Evolutionary conservation across 2,888 invertebrate species (phyloP).

Genomic region (Drosophila robusta): DNA sequence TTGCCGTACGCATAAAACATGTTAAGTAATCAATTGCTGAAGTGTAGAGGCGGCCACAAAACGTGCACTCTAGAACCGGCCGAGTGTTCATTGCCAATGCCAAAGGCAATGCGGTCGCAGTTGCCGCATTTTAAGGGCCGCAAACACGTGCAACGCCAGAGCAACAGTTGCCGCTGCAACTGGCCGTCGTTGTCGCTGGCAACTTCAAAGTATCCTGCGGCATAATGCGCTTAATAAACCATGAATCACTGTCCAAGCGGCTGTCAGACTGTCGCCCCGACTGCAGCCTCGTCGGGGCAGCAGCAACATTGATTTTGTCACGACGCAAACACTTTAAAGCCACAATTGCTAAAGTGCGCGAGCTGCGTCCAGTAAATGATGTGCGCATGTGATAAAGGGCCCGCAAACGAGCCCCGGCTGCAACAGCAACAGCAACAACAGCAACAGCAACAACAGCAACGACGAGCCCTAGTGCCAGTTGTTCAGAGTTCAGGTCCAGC

Average conservation of each 20-base stretch:
- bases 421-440: too few relatives aligned
- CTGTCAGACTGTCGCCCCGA: slow-evolving; percentile 58
- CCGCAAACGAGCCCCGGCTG: slow-evolving; percentile 53
- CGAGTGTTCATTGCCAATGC: slow-evolving; percentile 76
- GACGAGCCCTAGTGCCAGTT: slow-evolving; percentile 24
- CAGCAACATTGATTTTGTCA: slow-evolving; percentile 82
- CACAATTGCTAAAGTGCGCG: slow-evolving; percentile 77
- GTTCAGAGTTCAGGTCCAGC: slow-evolving; percentile 21
- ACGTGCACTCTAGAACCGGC: slow-evolving; percentile 18
- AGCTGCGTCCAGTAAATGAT: slow-evolving; percentile 69
- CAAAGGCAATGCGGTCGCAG: slow-evolving; percentile 47
- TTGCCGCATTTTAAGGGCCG: slow-evolving; percentile 67
- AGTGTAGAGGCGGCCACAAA: slow-evolving; percentile 36
- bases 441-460: slow-evolving; percentile 15
- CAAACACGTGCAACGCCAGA: slow-evolving; percentile 66
- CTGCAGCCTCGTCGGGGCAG: slow-evolving; percentile 46
- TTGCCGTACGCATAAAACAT: slow-evolving; percentile 80
- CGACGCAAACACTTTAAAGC: slow-evolving; percentile 81
- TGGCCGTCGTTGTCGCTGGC: slow-evolving; percentile 39
- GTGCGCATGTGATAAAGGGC: slow-evolving; percentile 81
- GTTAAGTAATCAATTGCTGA: slow-evolving; percentile 83
- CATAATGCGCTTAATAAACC: slow-evolving; percentile 84
- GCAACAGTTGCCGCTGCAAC: slow-evolving; percentile 19
- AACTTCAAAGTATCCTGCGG: slow-evolving; percentile 82
- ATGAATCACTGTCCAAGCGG: slow-evolving; percentile 82